A percentile compares a stretch with the other conserved stretches of the same genome.
Conservation (phyloP, 2,113 vertebrate species). For the Donacobius atricapilla region DNA sequence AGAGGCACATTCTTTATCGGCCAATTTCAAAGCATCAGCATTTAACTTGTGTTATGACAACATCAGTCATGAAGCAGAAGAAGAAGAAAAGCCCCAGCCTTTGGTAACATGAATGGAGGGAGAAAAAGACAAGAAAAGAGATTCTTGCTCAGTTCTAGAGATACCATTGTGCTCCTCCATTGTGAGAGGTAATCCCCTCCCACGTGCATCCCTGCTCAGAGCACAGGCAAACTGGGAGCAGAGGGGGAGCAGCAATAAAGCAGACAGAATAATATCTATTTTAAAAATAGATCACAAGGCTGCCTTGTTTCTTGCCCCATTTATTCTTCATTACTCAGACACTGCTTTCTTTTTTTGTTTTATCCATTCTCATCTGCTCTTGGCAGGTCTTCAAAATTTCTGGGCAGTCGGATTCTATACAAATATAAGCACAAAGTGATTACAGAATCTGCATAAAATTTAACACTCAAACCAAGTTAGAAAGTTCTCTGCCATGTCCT, state of each 20-base stretch:
- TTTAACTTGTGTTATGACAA: slow-evolving; percentile 26
- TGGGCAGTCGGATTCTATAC: neutral
- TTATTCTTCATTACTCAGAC: neutral
- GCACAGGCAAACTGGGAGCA: neutral
- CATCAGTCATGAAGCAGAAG: neutral
- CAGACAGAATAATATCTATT: neutral
- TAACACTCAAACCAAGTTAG: neutral
- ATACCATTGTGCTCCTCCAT: neutral
- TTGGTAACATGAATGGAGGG: neutral
- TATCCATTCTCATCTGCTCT: neutral
- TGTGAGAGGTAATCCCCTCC: slow-evolving; percentile 24
- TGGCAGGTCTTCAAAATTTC: neutral
- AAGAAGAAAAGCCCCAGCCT: neutral
- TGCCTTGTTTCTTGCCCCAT: neutral
- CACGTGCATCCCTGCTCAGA: neutral
- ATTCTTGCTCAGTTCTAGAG: neutral
- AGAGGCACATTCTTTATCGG: neutral
- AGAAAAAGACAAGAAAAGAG: slow-evolving; percentile 3
- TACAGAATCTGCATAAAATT: neutral
- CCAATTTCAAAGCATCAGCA: neutral
- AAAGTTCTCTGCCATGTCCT: neutral
- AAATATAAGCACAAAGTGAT: neutral
- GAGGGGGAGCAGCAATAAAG: neutral
- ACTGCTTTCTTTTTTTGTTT: neutral
- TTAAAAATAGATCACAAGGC: slow-evolving; percentile 34